Evolutionary conservation across 2,797 vertebrate genomes (phyloP).

Genomic region (Sebastes baramenuke): DNA sequence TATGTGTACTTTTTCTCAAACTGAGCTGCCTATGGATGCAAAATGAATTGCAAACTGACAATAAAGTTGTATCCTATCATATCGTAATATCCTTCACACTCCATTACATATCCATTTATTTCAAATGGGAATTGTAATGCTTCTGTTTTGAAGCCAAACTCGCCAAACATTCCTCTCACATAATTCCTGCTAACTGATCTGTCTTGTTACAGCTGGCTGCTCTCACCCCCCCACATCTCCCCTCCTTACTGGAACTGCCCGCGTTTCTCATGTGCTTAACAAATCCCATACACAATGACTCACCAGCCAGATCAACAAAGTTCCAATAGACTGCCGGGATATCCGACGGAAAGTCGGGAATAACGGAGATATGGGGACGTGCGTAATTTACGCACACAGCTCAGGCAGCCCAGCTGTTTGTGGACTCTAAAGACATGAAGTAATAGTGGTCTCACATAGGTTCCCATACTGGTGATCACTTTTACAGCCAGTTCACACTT

Average conservation of each 20-base stretch:
- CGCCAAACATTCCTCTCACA: conserved; percentile 7
- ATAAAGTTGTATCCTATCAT: neutral
- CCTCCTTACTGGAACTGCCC: conserved; percentile 80
- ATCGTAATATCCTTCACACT: neutral
- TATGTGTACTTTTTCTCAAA: no score
- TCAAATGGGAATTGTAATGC: neutral
- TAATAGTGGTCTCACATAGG: neutral
- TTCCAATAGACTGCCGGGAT: conserved; percentile 68
- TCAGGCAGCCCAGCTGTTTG: conserved; percentile 10
- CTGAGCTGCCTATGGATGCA: no score
- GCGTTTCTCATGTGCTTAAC: conserved; percentile 73
- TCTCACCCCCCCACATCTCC: neutral
- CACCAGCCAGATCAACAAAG: conserved; percentile 75
- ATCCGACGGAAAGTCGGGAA: conserved; percentile 78
- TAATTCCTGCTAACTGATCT: conserved; percentile 35
- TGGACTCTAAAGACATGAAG: conserved; percentile 8
- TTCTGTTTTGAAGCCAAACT: neutral
- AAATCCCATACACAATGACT: conserved; percentile 77
- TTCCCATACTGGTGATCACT: neutral
- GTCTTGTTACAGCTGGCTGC: conserved; percentile 50
- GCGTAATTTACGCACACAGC: conserved; percentile 61
- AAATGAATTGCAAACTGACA: no score
- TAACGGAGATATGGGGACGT: conserved; percentile 52
- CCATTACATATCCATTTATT: neutral
- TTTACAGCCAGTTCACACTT: neutral